Conservation (phyloP, 1,140 invertebrate genomes). For the Pteromalus puparum region DNA sequence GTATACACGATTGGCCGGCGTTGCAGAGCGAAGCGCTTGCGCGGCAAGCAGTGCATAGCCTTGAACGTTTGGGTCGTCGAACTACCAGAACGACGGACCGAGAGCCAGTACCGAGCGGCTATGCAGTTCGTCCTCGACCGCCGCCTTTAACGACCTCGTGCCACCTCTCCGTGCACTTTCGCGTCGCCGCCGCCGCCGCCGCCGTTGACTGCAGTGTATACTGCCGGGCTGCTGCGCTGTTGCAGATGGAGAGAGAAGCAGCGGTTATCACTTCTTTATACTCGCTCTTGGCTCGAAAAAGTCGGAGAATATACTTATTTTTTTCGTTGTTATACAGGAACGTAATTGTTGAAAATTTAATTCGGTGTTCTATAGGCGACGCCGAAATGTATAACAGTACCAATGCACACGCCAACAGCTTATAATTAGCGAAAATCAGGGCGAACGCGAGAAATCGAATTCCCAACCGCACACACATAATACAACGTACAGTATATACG, state of each 20-base stretch:
- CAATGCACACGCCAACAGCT: too few species aligned
- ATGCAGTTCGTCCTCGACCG: conserved; percentile 50
- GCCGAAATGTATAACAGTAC: not conserved
- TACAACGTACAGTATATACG: not conserved
- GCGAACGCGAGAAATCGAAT: not conserved
- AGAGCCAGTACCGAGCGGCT: conserved; percentile 27
- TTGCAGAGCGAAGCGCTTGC: not conserved
- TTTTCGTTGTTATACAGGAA: too few species aligned
- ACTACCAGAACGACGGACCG: conserved; percentile 52
- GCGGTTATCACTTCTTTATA: not conserved
- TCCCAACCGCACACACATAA: not conserved
- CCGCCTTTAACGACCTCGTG: conserved; percentile 48
- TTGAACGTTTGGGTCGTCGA: conserved; percentile 59
- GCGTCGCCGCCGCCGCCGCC: conserved; percentile 9
- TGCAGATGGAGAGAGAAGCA: not conserved
- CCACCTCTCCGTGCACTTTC: conserved; percentile 47
- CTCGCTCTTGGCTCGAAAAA: not conserved
- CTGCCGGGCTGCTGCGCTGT: too few species aligned
- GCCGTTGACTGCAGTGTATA: not conserved
- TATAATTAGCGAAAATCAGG: not conserved
- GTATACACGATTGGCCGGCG: not conserved
- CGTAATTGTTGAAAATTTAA: too few species aligned
- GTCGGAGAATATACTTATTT: not conserved
- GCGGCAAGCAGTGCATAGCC: conserved; percentile 49
- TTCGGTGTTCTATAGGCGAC: too few species aligned